phyloP scores from a whole-genome alignment of 2,888 invertebrate genomes.

The Carpatolechia fugitivella region DNA sequence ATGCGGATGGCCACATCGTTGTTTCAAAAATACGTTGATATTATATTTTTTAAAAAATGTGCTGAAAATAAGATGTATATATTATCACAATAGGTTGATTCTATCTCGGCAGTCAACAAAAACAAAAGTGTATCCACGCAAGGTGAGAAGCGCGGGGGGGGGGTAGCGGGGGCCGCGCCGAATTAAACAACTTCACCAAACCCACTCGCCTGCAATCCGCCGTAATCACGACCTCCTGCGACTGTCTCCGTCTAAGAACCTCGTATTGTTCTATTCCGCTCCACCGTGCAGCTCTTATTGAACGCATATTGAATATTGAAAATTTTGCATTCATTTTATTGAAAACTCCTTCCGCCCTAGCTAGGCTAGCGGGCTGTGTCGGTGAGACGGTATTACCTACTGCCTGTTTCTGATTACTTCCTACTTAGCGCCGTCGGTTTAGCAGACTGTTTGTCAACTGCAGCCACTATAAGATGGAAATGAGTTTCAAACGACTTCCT shows the following conservation, averaged over 20 bases:
- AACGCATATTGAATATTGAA: conserved; percentile 42
- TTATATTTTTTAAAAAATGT: too few relatives aligned
- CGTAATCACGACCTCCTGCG: not conserved
- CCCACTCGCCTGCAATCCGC: not conserved
- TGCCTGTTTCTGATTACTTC: conserved; percentile 17
- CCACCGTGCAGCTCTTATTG: conserved; percentile 29
- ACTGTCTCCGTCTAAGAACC: conserved; percentile 1
- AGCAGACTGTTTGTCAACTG: conserved; percentile 26
- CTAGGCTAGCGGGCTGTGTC: conserved; percentile 17
- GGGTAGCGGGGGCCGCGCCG: not conserved
- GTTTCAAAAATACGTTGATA: too few relatives aligned
- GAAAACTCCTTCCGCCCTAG: conserved; percentile 24
- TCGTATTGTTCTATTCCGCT: not conserved
- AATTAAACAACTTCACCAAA: conserved; percentile 7
- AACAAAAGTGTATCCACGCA: too few relatives aligned
- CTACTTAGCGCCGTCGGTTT: conserved; percentile 14
- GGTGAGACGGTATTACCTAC: conserved; percentile 6
- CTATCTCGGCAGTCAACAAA: too few relatives aligned
- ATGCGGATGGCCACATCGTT: too few relatives aligned
- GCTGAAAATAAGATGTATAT: too few relatives aligned
- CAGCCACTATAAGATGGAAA: conserved; percentile 27
- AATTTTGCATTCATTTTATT: conserved; percentile 30
- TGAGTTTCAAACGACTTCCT: conserved; percentile 26
- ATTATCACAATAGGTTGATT: too few relatives aligned
- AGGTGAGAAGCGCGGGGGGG: not conserved